Conservation (phyloP, 2,113 vertebrate genomes). For the Trichomycterus rosablanca region DNA sequence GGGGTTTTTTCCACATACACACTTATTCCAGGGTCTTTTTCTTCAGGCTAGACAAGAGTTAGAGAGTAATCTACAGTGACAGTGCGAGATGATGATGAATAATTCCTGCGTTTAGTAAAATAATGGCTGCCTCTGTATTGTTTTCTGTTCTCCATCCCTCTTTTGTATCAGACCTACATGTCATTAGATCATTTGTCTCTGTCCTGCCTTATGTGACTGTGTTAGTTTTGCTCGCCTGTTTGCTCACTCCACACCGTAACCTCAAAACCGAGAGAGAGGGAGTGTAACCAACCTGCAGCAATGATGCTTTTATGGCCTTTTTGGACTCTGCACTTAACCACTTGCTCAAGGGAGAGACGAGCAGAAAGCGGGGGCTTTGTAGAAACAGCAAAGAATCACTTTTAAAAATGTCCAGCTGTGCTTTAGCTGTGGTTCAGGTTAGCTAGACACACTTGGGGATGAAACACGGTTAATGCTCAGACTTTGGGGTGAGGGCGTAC, state of each 20-base stretch:
- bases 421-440: conserved; percentile 52
- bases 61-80: conserved; percentile 81
- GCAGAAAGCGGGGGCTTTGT: conserved; percentile 53
- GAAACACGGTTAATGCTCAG: conserved; percentile 51
- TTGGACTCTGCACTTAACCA: conserved; percentile 68
- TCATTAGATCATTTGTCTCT: conserved; percentile 78
- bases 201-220: conserved; percentile 54
- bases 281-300: conserved; percentile 60
- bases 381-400: conserved; percentile 49
- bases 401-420: conserved; percentile 46
- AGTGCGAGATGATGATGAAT: conserved; percentile 83
- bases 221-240: conserved; percentile 57
- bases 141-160: conserved; percentile 44
- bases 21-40: conserved; percentile 69
- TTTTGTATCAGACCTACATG: conserved; percentile 72
- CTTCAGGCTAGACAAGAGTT: conserved; percentile 64
- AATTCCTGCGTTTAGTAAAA: conserved; percentile 77
- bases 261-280: conserved; percentile 43
- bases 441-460: conserved; percentile 40
- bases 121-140: conserved; percentile 53
- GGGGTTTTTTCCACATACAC: conserved; percentile 72
- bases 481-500: too few relatives aligned
- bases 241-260: conserved; percentile 1
- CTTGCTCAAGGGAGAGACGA: conserved; percentile 67
- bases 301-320: conserved; percentile 69